Conservation (phyloP, 2,888 invertebrate species). For the Limnephilus rhombicus region DNA sequence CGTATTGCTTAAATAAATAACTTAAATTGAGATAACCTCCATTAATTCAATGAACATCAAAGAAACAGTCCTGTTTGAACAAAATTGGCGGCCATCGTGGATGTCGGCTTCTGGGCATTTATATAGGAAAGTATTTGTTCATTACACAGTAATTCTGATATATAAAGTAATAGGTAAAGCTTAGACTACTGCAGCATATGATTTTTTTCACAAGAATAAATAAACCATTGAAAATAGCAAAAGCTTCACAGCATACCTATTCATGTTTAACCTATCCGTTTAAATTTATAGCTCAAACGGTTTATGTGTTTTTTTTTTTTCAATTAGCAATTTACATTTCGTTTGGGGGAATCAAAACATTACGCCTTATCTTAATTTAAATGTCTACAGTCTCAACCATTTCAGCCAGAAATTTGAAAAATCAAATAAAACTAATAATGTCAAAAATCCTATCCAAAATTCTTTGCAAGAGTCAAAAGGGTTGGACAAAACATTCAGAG, state of each 20-base stretch:
- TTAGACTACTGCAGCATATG: background rate
- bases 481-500: constrained; percentile 38
- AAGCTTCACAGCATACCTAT: background rate
- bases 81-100: background rate
- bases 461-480: constrained; percentile 48
- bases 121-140: background rate
- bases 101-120: background rate
- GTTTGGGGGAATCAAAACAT: background rate
- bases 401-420: constrained; percentile 23
- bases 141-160: background rate
- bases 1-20: no score
- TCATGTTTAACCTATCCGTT: background rate
- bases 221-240: background rate
- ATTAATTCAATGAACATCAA: background rate
- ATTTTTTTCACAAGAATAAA: background rate
- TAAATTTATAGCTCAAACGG: background rate
- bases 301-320: background rate
- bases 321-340: background rate
- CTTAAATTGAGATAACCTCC: background rate
- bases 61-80: background rate
- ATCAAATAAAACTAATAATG: constrained; percentile 38
- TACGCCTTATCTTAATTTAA: background rate
- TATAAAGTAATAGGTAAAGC: background rate
- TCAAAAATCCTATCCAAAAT: constrained; percentile 51
- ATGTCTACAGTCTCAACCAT: constrained; percentile 33